These are phyloP conservation scores for Globodera ellingtonae DNA, from an alignment of 1,140 invertebrate genomes.

Conservation along the genomic window DNA sequence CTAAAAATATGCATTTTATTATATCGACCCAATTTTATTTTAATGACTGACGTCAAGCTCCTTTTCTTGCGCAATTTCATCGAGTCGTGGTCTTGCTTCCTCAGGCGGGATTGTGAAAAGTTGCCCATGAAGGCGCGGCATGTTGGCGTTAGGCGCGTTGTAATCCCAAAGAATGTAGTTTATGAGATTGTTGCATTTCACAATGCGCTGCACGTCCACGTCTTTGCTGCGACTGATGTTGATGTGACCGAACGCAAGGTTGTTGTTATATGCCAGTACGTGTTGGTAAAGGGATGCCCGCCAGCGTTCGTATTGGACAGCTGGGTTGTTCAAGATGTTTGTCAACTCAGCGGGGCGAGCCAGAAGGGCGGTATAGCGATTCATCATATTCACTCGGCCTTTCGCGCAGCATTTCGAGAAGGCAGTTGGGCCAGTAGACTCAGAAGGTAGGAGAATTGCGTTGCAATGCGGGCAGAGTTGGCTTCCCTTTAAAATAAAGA, in stretches of 20 bases:
- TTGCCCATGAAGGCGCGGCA: neutral
- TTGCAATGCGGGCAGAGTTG: neutral
- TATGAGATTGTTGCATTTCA: conserved; percentile 5
- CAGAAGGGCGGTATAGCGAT: neutral
- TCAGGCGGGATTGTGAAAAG: neutral
- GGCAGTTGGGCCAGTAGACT: neutral
- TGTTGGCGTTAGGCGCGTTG: neutral
- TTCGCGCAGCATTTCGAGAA: conserved; percentile 3
- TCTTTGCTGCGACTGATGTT: neutral
- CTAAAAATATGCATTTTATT: neutral
- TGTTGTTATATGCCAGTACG: neutral
- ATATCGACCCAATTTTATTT: no score
- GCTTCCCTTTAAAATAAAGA: neutral
- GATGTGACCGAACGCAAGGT: neutral
- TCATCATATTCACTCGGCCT: neutral
- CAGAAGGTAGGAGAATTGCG: neutral
- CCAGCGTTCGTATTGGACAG: neutral
- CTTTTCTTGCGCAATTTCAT: neutral
- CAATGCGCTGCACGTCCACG: neutral
- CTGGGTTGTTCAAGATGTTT: neutral
- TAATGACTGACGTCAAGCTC: neutral
- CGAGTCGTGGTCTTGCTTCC: neutral
- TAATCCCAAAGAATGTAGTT: conserved; percentile 7
- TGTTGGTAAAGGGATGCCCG: neutral
- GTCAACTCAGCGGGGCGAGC: neutral